Evolutionary conservation across 2,797 vertebrate genomes (phyloP).

Genomic region (Thamnophis elegans): DNA sequence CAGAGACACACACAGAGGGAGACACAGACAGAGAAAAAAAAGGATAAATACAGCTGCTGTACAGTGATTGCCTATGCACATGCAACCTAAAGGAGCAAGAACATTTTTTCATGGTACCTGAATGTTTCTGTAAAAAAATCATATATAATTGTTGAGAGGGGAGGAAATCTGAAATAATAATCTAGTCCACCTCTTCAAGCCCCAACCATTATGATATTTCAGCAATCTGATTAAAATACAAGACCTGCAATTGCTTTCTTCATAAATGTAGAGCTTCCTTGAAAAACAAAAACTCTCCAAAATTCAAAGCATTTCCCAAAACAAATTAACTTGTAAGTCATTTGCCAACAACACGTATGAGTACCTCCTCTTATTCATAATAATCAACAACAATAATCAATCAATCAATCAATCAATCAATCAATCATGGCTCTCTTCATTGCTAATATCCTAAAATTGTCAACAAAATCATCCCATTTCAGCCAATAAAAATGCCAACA

Average conservation of each 20-base stretch:
- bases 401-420: not conserved
- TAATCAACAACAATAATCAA: constrained; percentile 27
- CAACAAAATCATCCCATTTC: constrained; percentile 62
- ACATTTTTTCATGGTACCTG: constrained; percentile 43
- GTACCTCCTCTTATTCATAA: constrained; percentile 46
- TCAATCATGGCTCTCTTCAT: constrained; percentile 42
- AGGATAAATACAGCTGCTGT: not conserved
- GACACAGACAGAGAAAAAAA: not conserved
- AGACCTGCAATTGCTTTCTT: constrained; percentile 27
- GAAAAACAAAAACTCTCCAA: constrained; percentile 47
- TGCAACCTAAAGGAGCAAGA: not conserved
- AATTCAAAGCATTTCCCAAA: constrained; percentile 31
- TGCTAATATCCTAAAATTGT: constrained; percentile 46
- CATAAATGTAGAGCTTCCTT: constrained; percentile 57
- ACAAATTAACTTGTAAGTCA: constrained; percentile 47
- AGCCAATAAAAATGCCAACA: constrained; percentile 38
- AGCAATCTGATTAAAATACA: constrained; percentile 39
- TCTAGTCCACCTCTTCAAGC: constrained; percentile 22
- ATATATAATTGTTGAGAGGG: constrained; percentile 54
- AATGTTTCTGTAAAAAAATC: constrained; percentile 39
- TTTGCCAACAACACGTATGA: constrained; percentile 34
- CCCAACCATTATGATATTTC: constrained; percentile 29
- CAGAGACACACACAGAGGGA: not conserved
- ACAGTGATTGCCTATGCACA: not conserved
- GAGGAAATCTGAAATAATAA: constrained; percentile 40